Conservation (phyloP, 2,888 invertebrate species). For the Trichopria drosophilae region DNA sequence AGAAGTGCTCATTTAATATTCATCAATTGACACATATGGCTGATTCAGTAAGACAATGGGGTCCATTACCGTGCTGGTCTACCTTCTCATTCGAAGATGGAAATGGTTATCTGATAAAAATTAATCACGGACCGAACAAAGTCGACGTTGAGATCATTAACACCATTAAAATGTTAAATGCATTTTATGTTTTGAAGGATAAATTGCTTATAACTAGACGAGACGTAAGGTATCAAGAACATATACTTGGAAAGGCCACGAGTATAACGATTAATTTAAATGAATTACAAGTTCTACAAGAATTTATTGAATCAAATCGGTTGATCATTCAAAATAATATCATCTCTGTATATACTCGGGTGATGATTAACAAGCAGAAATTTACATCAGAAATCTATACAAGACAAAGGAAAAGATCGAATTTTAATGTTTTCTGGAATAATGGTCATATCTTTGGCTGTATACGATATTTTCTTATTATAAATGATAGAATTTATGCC, state of each 20-base stretch:
- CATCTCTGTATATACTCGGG: too few relatives aligned
- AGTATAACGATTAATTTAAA: too few relatives aligned
- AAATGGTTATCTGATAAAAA: constrained; percentile 17
- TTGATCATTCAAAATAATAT: too few relatives aligned
- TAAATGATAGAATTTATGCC: not conserved
- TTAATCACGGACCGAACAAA: constrained; percentile 19
- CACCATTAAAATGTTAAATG: constrained; percentile 15
- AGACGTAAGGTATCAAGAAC: not conserved
- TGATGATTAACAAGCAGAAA: not conserved
- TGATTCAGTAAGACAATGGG: constrained; percentile 11
- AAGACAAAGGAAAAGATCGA: constrained; percentile 18
- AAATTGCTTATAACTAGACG: not conserved
- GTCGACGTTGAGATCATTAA: constrained; percentile 21
- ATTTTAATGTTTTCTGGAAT: constrained; percentile 12
- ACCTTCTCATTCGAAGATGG: constrained; percentile 26
- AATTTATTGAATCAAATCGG: too few relatives aligned
- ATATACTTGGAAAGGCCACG: not conserved
- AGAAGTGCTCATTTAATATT: constrained; percentile 20
- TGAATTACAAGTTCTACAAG: too few relatives aligned
- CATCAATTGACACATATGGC: constrained; percentile 21
- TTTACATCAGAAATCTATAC: constrained; percentile 18
- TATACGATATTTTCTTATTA: not conserved
- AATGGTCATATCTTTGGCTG: constrained; percentile 5
- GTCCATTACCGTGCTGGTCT: constrained; percentile 27
- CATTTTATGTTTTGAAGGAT: not conserved